phyloP scores from a whole-genome alignment of 2,113 vertebrate genomes.

The Myotis yumanensis region DNA sequence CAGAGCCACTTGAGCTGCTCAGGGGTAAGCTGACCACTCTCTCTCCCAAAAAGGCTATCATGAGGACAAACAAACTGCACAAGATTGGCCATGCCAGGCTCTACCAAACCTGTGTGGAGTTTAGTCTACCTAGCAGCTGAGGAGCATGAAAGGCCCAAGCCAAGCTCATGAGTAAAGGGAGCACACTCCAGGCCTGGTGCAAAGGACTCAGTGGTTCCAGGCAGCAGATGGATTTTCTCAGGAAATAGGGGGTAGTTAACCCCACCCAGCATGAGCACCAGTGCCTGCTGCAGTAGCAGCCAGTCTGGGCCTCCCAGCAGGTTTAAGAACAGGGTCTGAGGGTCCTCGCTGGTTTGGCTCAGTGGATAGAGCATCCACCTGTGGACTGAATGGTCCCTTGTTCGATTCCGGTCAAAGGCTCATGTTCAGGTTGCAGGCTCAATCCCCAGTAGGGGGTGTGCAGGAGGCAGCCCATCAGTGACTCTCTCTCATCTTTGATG shows the following conservation, averaged over 20 bases:
- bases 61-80: background rate
- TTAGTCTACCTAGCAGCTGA: background rate
- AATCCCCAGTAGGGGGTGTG: too few species aligned
- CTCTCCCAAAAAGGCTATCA: background rate
- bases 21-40: background rate
- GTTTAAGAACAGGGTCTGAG: background rate
- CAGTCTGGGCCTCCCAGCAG: background rate
- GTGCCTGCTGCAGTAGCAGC: background rate
- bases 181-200: background rate
- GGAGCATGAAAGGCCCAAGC: background rate
- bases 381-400: too few species aligned
- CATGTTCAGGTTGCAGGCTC: too few species aligned
- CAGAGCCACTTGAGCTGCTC: background rate
- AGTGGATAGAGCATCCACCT: too few species aligned
- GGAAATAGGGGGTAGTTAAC: background rate
- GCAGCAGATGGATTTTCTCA: background rate
- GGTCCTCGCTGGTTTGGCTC: too few species aligned
- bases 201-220: conserved; percentile 26
- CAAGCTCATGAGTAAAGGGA: background rate
- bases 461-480: too few species aligned
- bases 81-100: background rate
- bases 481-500: too few species aligned
- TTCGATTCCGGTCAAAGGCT: too few species aligned
- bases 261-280: background rate
- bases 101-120: conserved; percentile 9